Percentiles rank a stretch among this genome's conserved stretches.
Evolutionary conservation across 30 jellyfish, hydroid and myxozoan genomes (phyloP).

Genomic region (Pseudorhiza aurosa): DNA sequence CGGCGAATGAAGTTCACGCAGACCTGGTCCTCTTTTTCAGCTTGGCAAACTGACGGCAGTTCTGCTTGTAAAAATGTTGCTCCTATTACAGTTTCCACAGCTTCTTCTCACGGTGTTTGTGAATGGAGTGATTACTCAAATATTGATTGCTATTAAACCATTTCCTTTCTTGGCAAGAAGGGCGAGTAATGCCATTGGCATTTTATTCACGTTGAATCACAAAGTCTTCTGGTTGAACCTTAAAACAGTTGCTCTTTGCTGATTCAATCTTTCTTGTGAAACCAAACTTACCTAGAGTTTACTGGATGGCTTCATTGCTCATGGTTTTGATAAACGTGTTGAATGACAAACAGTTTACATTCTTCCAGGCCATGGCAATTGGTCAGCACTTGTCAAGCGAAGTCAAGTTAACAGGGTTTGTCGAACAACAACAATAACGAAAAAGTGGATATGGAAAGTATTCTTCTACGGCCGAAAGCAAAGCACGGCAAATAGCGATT

Average conservation of each 20-base stretch:
- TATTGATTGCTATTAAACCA: conserved; percentile 32
- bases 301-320: conserved; percentile 52
- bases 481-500: no score
- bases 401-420: conserved; percentile 51
- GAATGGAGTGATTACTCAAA: conserved; percentile 40
- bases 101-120: conserved; percentile 50
- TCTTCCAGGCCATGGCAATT: no score
- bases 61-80: no score
- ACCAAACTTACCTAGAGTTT: conserved; percentile 41
- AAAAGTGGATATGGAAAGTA: conserved; percentile 49
- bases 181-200: conserved; percentile 43
- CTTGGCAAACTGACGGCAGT: no score
- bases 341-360: conserved; percentile 47
- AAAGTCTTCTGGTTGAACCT: conserved; percentile 33
- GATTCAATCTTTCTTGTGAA: conserved; percentile 32
- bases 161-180: conserved; percentile 47
- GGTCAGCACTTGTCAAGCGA: no score
- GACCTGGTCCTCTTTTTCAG: no score
- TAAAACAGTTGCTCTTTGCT: conserved; percentile 44
- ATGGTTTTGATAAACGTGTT: conserved; percentile 29
- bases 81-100: conserved; percentile 35
- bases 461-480: no score
- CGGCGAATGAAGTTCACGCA: no score
- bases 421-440: conserved; percentile 33
- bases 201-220: conserved; percentile 30